Conservation (phyloP, 2,888 invertebrate species). For the Drosophila tanythrix region DNA sequence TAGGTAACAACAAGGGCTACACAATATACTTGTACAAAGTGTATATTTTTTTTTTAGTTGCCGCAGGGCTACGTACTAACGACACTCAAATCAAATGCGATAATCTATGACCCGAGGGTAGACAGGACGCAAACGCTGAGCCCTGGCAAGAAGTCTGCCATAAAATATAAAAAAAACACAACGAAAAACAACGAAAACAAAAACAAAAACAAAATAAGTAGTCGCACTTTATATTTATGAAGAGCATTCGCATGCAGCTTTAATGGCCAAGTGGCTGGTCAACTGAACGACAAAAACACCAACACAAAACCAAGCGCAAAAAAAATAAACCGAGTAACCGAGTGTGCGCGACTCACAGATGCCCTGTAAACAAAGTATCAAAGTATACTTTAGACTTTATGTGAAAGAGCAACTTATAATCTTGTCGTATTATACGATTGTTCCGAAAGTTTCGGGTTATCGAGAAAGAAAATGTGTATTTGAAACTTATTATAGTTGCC, state of each 20-base stretch:
- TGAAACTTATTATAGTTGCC: neutral
- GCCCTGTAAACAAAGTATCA: neutral
- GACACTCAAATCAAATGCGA: constrained; percentile 74
- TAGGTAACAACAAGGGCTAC: constrained; percentile 14
- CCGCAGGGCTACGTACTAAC: constrained; percentile 50
- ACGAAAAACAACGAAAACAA: constrained; percentile 13
- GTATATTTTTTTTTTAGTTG: constrained; percentile 27
- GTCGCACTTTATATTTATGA: constrained; percentile 73
- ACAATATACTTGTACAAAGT: constrained; percentile 13
- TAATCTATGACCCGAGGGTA: constrained; percentile 63
- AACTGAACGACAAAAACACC: constrained; percentile 24
- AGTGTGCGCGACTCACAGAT: neutral
- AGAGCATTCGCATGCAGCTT: constrained; percentile 74
- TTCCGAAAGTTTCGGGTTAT: neutral
- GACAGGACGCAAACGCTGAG: constrained; percentile 22
- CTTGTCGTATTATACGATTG: neutral
- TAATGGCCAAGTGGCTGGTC: constrained; percentile 66
- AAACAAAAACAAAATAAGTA: constrained; percentile 58
- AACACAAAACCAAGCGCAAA: neutral
- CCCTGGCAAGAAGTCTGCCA: constrained; percentile 31
- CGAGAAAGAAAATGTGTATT: neutral
- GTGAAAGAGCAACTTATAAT: neutral
- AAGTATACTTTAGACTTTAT: neutral
- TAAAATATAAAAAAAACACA: constrained; percentile 18
- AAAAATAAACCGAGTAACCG: neutral